Conservation (phyloP, 2,888 invertebrate species). For the Zhengitettix transpicula region DNA sequence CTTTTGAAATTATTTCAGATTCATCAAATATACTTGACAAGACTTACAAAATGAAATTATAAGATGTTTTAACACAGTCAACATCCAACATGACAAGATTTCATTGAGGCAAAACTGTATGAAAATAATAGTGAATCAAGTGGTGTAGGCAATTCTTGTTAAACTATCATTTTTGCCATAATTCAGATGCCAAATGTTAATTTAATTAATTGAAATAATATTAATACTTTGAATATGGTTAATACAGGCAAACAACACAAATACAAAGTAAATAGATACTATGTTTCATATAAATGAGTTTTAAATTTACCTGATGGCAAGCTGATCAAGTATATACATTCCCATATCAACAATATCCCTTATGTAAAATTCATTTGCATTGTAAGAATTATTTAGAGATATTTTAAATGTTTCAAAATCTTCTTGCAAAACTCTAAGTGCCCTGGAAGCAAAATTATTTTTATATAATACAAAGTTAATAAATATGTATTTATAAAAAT, state of each 20-base stretch:
- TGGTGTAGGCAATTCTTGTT: too few species aligned
- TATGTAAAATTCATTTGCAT: constrained; percentile 69
- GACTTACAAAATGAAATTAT: neutral
- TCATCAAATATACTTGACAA: neutral
- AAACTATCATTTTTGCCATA: too few species aligned
- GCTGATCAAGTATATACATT: constrained; percentile 54
- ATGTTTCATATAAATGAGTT: too few species aligned
- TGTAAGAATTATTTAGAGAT: constrained; percentile 60
- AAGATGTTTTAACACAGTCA: neutral
- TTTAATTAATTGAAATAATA: too few species aligned
- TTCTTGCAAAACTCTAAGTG: constrained; percentile 42
- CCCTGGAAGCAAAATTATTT: constrained; percentile 15
- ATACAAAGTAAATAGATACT: too few species aligned
- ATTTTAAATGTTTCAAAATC: constrained; percentile 51
- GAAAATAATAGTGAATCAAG: neutral
- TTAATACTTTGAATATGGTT: too few species aligned
- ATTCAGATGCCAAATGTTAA: too few species aligned
- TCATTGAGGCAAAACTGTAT: neutral
- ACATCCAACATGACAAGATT: neutral
- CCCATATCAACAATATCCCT: constrained; percentile 57
- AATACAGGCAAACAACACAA: too few species aligned
- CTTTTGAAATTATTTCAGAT: neutral
- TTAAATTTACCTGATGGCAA: constrained; percentile 37
- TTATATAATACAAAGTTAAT: neutral
- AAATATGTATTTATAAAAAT: neutral